Conservation (phyloP, 2,113 vertebrate species). For the Petromus typicus region DNA sequence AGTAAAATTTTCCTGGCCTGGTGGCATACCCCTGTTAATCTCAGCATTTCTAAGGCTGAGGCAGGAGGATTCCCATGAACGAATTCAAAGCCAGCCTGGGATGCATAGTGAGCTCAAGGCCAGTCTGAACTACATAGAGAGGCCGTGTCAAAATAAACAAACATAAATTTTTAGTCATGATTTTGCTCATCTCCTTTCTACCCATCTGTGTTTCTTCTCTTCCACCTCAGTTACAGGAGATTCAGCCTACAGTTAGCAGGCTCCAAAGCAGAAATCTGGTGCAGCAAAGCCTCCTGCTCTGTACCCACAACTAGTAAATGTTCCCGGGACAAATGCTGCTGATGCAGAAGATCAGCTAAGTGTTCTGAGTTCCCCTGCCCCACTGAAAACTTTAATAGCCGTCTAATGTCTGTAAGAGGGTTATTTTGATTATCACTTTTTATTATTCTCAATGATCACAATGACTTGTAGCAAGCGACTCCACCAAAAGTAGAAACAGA, state of each 20-base stretch:
- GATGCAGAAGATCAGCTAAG: not conserved
- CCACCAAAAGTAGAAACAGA: constrained; percentile 22
- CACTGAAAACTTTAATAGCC: not conserved
- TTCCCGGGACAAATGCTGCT: not conserved
- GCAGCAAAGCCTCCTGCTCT: not conserved
- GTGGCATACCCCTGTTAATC: not conserved
- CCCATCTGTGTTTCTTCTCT: not conserved
- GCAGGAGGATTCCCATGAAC: not conserved
- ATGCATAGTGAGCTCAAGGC: not conserved
- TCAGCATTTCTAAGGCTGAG: not conserved
- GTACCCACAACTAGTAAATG: not conserved
- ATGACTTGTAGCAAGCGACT: not conserved
- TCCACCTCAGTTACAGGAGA: not conserved
- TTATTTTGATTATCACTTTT: constrained; percentile 4
- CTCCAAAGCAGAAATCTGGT: not conserved
- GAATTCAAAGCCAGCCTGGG: not conserved
- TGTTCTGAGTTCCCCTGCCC: not conserved
- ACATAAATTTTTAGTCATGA: not conserved
- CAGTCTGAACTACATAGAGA: not conserved
- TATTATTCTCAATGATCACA: not conserved
- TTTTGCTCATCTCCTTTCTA: not conserved
- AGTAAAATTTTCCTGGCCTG: not conserved
- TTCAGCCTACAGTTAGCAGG: not conserved
- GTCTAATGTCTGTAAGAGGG: not conserved
- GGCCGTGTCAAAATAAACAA: not conserved